Evolutionary conservation across 2,113 vertebrate species (phyloP).

Genomic region (Neofelis nebulosa): DNA sequence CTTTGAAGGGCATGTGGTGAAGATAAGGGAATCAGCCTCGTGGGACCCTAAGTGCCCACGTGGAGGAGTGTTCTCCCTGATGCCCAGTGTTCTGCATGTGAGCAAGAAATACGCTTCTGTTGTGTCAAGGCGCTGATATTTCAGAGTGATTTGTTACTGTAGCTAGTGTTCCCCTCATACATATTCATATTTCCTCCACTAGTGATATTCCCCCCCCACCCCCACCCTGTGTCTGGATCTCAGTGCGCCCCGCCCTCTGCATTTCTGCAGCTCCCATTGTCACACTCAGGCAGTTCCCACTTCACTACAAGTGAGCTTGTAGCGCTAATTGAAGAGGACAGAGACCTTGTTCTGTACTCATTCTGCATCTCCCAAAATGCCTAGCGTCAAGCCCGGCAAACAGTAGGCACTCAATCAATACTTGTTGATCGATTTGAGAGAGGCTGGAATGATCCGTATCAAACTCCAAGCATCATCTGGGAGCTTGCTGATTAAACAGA

Average conservation of each 20-base stretch:
- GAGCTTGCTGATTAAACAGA: conserved; percentile 68
- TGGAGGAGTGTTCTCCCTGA: neutral
- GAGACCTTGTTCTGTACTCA: conserved; percentile 55
- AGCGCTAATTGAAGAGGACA: conserved; percentile 64
- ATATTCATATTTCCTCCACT: neutral
- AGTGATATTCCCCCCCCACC: neutral
- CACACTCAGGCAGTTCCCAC: neutral
- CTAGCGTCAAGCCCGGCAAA: conserved; percentile 63
- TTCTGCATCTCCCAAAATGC: conserved; percentile 71
- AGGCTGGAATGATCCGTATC: conserved; percentile 69
- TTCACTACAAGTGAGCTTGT: neutral
- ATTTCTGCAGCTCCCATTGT: neutral
- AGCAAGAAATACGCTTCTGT: neutral
- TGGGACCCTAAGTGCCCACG: neutral
- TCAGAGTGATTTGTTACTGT: neutral
- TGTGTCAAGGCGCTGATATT: neutral
- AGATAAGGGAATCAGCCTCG: neutral
- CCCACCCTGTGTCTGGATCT: neutral
- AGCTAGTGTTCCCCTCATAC: neutral
- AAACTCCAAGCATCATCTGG: conserved; percentile 66
- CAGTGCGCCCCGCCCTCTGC: neutral
- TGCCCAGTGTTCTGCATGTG: neutral
- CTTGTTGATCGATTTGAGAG: conserved; percentile 69
- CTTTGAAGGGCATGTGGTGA: neutral
- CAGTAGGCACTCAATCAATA: conserved; percentile 79